Evolutionary conservation across 2,113 vertebrate species (phyloP), one percentile per base, ranked within the genome.

Genomic region (Corythoichthys intestinalis): DNA sequence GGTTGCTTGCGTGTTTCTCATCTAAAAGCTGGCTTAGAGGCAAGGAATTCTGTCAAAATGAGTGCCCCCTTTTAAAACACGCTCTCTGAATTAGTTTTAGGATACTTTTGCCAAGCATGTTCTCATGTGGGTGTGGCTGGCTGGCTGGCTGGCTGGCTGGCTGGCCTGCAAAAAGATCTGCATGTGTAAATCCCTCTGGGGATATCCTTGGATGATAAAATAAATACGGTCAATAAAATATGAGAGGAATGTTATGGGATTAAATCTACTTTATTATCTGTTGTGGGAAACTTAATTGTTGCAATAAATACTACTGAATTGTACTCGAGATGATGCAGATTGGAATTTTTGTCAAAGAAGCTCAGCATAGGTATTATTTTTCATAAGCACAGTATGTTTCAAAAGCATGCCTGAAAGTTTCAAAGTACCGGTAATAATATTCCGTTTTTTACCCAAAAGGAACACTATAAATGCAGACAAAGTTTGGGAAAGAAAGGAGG

Each of bases 41-140:
- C 14, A 7, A 28, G 39, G 20, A 63, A 34, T 20, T 41, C 17
- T 44, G 39, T 56, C 5, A 6, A 58, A 58, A 1, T 13, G 34
- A 14, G 34, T 15, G 13, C 13, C 61, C 12, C 59, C 38, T 38
- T 60, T 20, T 46, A 28, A 72, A 77, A 61, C 64, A 65, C 41
- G 67, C 57, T 60, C 15, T 65, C 48, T 50, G 4, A 39, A 68
- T 39, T 46, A 13, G 11, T 48, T 17, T 63, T 28, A 17, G 41
- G 17, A 35, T 38, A 44, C n/a, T 15, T 54, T 54, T 54, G 54
- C 62, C 73, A 77, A 73, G 70, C 64, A 72, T 85, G 60, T 81
- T 65, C 67, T 81, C 53, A 52, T 75, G 70, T 54, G 76, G 83
- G 85, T 78, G 74, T 65, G 76, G 80, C 72, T 6, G 37, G 46